Conservation (phyloP, 2,797 vertebrate genomes). For the Chaenodraco wilsoni region DNA sequence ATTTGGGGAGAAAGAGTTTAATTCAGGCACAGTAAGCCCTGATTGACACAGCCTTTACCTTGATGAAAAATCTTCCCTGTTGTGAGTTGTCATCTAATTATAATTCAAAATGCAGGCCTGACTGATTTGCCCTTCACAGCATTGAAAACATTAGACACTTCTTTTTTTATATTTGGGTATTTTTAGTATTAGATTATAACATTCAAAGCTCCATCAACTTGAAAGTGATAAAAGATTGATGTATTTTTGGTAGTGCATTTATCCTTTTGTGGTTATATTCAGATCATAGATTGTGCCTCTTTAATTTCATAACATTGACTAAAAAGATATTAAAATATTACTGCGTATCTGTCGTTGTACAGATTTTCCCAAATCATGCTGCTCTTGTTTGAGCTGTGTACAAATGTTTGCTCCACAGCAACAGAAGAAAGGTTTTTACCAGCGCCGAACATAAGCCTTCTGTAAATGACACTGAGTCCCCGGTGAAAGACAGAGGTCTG, state of each 20-base stretch:
- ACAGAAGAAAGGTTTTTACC: conserved; percentile 25
- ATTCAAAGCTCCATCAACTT: not conserved
- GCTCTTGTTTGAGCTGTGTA: conserved; percentile 27
- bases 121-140: not conserved
- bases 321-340: not conserved
- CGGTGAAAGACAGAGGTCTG: conserved; percentile 46
- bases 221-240: not conserved
- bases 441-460: conserved; percentile 39
- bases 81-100: not conserved
- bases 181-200: not conserved
- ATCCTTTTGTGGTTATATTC: not conserved
- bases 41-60: not conserved
- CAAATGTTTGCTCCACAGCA: conserved; percentile 21
- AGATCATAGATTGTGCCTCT: not conserved
- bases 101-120: not conserved
- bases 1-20: conserved; percentile 22
- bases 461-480: conserved; percentile 47
- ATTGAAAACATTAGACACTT: too few relatives aligned
- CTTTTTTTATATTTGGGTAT: too few relatives aligned
- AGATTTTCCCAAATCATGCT: not conserved
- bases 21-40: not conserved
- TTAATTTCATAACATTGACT: not conserved
- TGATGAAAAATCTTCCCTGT: not conserved
- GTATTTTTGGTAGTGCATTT: not conserved
- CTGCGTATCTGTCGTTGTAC: not conserved